phyloP scores from a whole-genome alignment of 2,888 invertebrate genomes.

The Eupithecia abbreviata region DNA sequence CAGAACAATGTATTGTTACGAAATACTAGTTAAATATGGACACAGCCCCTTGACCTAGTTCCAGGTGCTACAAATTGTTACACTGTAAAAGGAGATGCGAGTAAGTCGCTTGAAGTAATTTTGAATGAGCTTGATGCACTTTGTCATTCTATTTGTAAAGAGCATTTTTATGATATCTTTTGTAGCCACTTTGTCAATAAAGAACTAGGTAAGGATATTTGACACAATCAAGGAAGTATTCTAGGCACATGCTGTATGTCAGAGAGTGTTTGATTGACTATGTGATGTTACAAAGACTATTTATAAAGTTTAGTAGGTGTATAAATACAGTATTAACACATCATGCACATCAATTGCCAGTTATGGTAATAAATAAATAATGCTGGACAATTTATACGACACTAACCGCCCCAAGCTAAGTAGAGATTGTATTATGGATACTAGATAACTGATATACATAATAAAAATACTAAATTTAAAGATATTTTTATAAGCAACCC shows the following conservation, averaged over 20 bases:
- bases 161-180: neutral
- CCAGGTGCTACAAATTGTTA: constrained; percentile 43
- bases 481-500: neutral
- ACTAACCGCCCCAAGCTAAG: no score
- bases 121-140: constrained; percentile 18
- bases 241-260: neutral
- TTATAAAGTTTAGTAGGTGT: neutral
- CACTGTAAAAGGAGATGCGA: constrained; percentile 38
- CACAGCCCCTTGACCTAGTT: constrained; percentile 46
- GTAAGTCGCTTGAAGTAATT: constrained; percentile 27
- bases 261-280: neutral
- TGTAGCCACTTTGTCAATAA: neutral
- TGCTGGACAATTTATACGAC: no score
- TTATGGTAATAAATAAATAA: neutral
- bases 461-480: no score
- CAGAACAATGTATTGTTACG: constrained; percentile 47
- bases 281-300: neutral
- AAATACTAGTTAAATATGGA: constrained; percentile 47
- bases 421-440: no score
- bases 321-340: neutral
- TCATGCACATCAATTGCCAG: neutral
- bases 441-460: no score
- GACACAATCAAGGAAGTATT: neutral
- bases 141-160: constrained; percentile 3
- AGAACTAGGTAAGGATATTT: neutral